Percentiles rank a stretch among this genome's conserved stretches.
phyloP scores from a whole-genome alignment of 2,888 invertebrate genomes.

The Eupithecia vulgata region DNA sequence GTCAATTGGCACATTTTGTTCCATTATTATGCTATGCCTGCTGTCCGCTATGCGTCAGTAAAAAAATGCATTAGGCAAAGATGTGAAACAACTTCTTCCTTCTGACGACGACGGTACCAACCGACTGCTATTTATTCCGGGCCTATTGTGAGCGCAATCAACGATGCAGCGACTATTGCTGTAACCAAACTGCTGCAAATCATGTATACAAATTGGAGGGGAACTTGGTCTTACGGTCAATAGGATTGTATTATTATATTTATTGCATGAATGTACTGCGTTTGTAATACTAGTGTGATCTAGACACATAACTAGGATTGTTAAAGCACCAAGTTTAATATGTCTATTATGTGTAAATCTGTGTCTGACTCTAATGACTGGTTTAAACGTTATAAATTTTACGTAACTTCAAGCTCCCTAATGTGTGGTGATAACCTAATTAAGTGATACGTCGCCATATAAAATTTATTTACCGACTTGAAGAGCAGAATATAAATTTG shows the following conservation, averaged over 20 bases:
- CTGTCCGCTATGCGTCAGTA: no score
- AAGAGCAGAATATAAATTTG: no score
- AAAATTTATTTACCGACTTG: no score
- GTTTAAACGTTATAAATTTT: no score
- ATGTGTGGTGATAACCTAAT: no score
- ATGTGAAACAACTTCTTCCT: background rate
- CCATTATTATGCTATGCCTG: no score
- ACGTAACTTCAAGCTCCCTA: no score
- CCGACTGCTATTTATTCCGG: slow-evolving; percentile 32
- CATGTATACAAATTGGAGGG: slow-evolving; percentile 34
- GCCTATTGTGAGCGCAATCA: slow-evolving; percentile 50
- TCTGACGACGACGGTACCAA: slow-evolving; percentile 9
- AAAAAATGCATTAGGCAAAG: no score
- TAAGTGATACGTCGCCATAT: no score
- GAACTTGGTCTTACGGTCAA: slow-evolving; percentile 32
- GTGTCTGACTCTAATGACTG: no score
- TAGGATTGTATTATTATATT: slow-evolving; percentile 27
- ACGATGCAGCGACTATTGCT: slow-evolving; percentile 41
- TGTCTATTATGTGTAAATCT: no score
- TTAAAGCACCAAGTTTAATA: background rate
- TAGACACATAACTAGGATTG: background rate
- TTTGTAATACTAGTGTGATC: background rate
- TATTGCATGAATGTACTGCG: background rate
- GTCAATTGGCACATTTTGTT: no score
- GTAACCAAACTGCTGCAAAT: slow-evolving; percentile 39